Evolutionary conservation across 64 coral and sea anemone genomes (phyloP), one percentile per base, ranked within the genome.

Genomic region (Platygyra sinensis): DNA sequence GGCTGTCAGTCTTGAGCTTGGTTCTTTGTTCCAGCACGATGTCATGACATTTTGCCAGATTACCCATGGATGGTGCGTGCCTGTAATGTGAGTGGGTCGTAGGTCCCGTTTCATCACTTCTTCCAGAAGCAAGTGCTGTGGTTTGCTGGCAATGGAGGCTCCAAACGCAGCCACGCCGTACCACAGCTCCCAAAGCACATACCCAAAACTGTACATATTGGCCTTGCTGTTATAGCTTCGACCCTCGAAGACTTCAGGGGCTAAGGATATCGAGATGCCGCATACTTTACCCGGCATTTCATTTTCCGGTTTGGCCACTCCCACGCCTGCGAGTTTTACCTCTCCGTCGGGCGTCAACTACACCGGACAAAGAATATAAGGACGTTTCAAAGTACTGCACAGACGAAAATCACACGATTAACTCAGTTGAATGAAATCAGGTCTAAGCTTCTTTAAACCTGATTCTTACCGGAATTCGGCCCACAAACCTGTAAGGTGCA

Each of bases 161-260:
- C 12, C 3, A 67, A 86, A 86, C 4, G 50, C 82, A 27, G 3
- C 24, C 62, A 72, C 32, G 24, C 82, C 82, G 30, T 86, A 72
- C 82, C 82, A 86, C 36, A 86, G 9, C 19, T 86, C 82, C 82
- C 82, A 86, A 72, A 86, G 82, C 5, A 86, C 25, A 67, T 72
- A 86, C 19, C 62, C 82, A 52, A 86, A 65, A 61, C 82, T 86
- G n/a, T 86, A 86, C 38, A 86, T 86, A 15, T 86, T 36, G 11
- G 62, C 60, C 32, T 49, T 86, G 20, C 51, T 86, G 38, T 67
- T 52, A 33, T 86, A 86, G 36, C 46, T 38, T 28, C 50, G 63
- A 6, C 28, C 51, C 5, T 86, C 83, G 17, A 42, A 25, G 2
- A 86, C 83, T 30, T 86, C 83, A 28, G 83, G 83, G 12, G 83